Percentiles rank a stretch among this genome's conserved stretches.
phyloP scores from a whole-genome alignment of 2,797 vertebrate species.

The Mycteria americana region DNA sequence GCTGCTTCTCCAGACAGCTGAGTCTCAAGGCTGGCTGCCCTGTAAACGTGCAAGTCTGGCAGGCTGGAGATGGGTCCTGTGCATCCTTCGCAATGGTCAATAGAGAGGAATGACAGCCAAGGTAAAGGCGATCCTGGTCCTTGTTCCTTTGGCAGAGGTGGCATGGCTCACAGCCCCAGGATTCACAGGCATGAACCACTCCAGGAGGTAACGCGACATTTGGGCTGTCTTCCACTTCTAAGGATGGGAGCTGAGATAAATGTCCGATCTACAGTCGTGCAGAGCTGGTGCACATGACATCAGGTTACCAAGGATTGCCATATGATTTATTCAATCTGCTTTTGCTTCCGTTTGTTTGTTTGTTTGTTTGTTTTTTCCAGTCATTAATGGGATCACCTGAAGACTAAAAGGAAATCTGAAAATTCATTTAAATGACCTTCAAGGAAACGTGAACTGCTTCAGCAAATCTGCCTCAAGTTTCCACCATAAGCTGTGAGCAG shows the following conservation, averaged over 20 bases:
- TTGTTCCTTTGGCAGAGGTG: too few species aligned
- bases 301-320: fast-evolving
- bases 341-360: background rate
- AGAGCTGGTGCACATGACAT: fast-evolving
- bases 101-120: background rate
- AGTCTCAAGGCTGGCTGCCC: background rate
- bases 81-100: fast-evolving
- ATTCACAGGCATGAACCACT: background rate
- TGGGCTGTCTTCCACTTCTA: background rate
- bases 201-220: fast-evolving
- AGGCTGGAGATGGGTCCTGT: background rate
- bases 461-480: background rate
- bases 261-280: fast-evolving
- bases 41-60: fast-evolving
- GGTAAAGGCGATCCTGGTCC: fast-evolving
- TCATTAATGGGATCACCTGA: background rate
- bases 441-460: background rate
- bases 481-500: background rate
- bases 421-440: conserved; percentile 18
- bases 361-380: background rate
- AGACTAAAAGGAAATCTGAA: conserved; percentile 25
- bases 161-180: background rate
- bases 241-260: fast-evolving
- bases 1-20: fast-evolving
- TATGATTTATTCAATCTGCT: background rate